These are phyloP conservation scores for Euglossa dilemma DNA, from an alignment of 1,140 invertebrate genomes.

Conservation along the genomic window DNA sequence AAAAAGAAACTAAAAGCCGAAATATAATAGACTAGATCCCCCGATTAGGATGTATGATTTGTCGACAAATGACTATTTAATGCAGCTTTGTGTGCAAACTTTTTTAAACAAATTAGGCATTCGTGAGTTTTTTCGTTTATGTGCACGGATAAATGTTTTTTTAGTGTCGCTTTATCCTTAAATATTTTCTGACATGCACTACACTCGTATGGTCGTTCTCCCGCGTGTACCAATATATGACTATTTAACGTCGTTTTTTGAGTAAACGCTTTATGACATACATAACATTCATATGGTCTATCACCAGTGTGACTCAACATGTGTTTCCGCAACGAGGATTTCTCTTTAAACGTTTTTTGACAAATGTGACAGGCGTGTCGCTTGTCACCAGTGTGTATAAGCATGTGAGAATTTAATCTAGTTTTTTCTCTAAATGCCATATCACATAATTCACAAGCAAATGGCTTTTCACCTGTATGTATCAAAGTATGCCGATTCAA, in stretches of 20 bases:
- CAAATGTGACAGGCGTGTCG: constrained; percentile 82
- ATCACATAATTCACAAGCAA: constrained; percentile 86
- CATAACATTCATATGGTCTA: constrained; percentile 83
- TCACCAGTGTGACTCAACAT: constrained; percentile 83
- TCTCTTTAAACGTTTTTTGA: constrained; percentile 84
- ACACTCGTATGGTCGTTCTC: constrained; percentile 88
- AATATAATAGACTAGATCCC: constrained; percentile 64
- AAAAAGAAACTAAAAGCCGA: constrained; percentile 61
- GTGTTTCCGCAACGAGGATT: constrained; percentile 82
- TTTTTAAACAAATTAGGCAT: constrained; percentile 83
- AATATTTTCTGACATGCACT: constrained; percentile 79
- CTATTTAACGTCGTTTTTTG: constrained; percentile 85
- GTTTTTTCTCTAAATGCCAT: constrained; percentile 84
- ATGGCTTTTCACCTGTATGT: constrained; percentile 88
- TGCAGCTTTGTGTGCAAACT: constrained; percentile 76
- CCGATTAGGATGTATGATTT: constrained; percentile 75
- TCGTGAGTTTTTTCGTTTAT: constrained; percentile 85
- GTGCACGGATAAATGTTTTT: constrained; percentile 84
- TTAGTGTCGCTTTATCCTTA: constrained; percentile 68
- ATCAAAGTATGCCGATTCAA: constrained; percentile 87
- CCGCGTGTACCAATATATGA: constrained; percentile 88
- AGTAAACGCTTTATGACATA: constrained; percentile 83
- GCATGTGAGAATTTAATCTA: constrained; percentile 78
- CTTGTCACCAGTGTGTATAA: constrained; percentile 82
- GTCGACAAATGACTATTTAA: constrained; percentile 76